Conservation (phyloP, 1,140 invertebrate genomes). For the Antheraea pernyi region DNA sequence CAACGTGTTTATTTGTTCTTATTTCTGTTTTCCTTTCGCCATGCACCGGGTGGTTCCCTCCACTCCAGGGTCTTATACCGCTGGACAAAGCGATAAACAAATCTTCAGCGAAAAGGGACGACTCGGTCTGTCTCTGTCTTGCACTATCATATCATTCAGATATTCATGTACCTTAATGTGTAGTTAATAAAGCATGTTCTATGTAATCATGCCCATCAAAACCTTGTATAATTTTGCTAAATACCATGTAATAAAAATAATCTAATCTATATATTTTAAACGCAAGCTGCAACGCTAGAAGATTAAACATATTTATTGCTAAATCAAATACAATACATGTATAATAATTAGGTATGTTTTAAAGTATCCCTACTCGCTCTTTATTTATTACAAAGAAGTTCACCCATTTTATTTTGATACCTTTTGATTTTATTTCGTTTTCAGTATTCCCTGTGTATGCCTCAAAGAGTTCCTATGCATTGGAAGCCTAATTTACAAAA, state of each 20-base stretch:
- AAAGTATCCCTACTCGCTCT: background rate
- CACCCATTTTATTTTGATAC: constrained; percentile 41
- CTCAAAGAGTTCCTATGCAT: constrained; percentile 77
- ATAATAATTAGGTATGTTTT: constrained; percentile 4
- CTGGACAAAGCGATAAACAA: constrained; percentile 75
- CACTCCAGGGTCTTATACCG: constrained; percentile 70
- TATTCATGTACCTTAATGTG: constrained; percentile 66
- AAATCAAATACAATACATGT: background rate
- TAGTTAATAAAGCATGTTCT: constrained; percentile 69
- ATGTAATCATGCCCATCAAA: constrained; percentile 46
- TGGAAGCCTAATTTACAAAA: constrained; percentile 77
- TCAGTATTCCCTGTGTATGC: constrained; percentile 79
- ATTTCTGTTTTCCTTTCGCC: constrained; percentile 58
- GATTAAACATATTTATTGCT: constrained; percentile 3
- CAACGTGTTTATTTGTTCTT: constrained; percentile 49
- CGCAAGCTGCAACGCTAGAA: background rate
- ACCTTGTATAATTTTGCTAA: background rate
- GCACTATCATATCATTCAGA: constrained; percentile 52
- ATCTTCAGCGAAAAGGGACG: constrained; percentile 67
- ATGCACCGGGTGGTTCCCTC: constrained; percentile 53
- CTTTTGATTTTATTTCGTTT: constrained; percentile 77
- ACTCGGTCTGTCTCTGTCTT: constrained; percentile 73
- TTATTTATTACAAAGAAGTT: constrained; percentile 2
- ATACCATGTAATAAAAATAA: background rate
- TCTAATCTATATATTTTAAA: background rate